These are phyloP conservation scores for Cataglyphis hispanica DNA, from an alignment of 1,140 invertebrate genomes.

Conservation along the genomic window DNA sequence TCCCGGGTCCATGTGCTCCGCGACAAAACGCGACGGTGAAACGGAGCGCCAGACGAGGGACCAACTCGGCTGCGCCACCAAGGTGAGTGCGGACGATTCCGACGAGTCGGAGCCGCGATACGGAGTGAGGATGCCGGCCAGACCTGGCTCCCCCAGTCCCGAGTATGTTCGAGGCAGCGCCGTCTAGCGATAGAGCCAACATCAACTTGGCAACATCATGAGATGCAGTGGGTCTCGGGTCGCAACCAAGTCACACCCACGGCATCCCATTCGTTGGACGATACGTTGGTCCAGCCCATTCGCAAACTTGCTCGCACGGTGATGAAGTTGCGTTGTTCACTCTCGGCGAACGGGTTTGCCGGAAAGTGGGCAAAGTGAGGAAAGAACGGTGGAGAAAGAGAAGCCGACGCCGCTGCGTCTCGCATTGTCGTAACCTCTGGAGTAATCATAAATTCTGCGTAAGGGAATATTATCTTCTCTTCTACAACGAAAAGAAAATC, in stretches of 20 bases:
- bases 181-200: slow-evolving; percentile 69
- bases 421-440: slow-evolving; percentile 59
- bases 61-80: slow-evolving; percentile 64
- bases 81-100: slow-evolving; percentile 70
- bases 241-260: slow-evolving; percentile 63
- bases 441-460: slow-evolving; percentile 49
- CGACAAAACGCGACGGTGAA: slow-evolving; percentile 24
- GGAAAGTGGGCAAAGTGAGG: slow-evolving; percentile 34
- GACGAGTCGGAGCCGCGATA: slow-evolving; percentile 78
- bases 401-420: slow-evolving; percentile 49
- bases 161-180: slow-evolving; percentile 72
- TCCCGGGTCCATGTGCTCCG: slow-evolving; percentile 47
- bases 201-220: slow-evolving; percentile 32
- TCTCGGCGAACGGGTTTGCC: slow-evolving; percentile 53
- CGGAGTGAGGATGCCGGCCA: slow-evolving; percentile 82
- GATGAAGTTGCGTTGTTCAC: slow-evolving; percentile 38
- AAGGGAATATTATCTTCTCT: slow-evolving; percentile 11
- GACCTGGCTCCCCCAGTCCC: slow-evolving; percentile 62
- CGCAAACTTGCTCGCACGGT: not conserved
- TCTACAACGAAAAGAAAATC: not conserved
- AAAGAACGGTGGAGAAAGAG: slow-evolving; percentile 32
- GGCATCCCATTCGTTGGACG: slow-evolving; percentile 30
- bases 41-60: slow-evolving; percentile 53
- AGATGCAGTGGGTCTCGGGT: slow-evolving; percentile 77
- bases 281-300: slow-evolving; percentile 7